Percentiles rank a stretch among this genome's conserved stretches.
Conservation (phyloP, 53 echinoderm and acorn worm genomes). For the Arbacia lixula region DNA sequence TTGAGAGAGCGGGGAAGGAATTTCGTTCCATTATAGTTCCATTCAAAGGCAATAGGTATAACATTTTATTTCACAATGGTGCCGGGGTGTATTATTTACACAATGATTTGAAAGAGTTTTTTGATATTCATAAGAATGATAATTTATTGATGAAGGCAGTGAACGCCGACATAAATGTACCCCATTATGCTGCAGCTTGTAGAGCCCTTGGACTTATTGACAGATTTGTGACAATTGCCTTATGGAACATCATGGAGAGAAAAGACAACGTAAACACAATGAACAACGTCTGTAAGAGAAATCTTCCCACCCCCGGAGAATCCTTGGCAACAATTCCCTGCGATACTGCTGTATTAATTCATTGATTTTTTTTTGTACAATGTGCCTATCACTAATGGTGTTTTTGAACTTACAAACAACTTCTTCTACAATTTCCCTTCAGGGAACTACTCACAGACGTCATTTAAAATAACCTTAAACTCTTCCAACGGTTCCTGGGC, state of each 20-base stretch:
- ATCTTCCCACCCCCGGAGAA: slow-evolving; percentile 32
- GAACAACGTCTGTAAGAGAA: slow-evolving; percentile 44
- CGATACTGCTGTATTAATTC: slow-evolving; percentile 45
- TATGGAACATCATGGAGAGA: slow-evolving; percentile 62
- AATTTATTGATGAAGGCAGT: slow-evolving; percentile 64
- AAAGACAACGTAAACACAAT: slow-evolving; percentile 27
- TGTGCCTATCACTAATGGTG: slow-evolving; percentile 49
- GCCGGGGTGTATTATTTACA: slow-evolving; percentile 58
- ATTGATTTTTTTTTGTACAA: slow-evolving; percentile 64
- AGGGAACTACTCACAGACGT: background rate
- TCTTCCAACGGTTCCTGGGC: background rate
- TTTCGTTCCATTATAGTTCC: slow-evolving; percentile 53
- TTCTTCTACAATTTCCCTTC: background rate
- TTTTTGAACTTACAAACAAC: slow-evolving; percentile 44
- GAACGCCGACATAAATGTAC: slow-evolving; percentile 47
- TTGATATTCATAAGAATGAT: slow-evolving; percentile 33
- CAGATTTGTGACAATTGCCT: slow-evolving; percentile 34
- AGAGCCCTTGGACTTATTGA: slow-evolving; percentile 43
- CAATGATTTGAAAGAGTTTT: slow-evolving; percentile 37
- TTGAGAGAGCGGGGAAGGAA: background rate
- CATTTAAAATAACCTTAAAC: background rate
- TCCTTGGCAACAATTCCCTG: slow-evolving; percentile 41
- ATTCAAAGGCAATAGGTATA: slow-evolving; percentile 68
- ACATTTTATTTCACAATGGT: slow-evolving; percentile 68
- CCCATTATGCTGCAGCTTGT: slow-evolving; percentile 30